These are phyloP conservation scores for Bos taurus DNA, from an alignment of 2,113 vertebrate genomes.

Conservation along the genomic window DNA sequence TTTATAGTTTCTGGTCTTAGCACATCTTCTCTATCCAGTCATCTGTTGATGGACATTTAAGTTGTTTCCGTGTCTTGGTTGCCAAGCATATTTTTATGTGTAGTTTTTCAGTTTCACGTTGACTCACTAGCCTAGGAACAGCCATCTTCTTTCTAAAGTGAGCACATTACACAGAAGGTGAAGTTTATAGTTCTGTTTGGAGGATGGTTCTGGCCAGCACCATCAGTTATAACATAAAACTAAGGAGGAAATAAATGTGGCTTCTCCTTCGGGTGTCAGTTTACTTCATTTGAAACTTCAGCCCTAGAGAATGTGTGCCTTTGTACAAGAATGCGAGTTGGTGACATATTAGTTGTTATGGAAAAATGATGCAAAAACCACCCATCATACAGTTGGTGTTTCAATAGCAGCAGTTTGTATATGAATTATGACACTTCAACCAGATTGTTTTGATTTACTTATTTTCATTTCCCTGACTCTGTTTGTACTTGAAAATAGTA, in stretches of 20 bases:
- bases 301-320: background rate
- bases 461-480: background rate
- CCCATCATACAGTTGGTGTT: background rate
- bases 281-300: background rate
- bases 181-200: background rate
- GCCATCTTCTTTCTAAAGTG: background rate
- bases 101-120: background rate
- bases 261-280: background rate
- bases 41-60: background rate
- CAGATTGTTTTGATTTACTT: conserved; percentile 28
- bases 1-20: background rate
- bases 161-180: background rate
- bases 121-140: background rate
- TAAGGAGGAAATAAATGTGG: background rate
- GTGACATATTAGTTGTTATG: background rate
- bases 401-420: background rate
- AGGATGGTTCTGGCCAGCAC: background rate
- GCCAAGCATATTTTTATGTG: background rate
- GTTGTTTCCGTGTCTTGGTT: background rate
- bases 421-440: background rate
- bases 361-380: background rate
- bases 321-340: background rate
- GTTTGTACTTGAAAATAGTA: conserved; percentile 24
- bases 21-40: background rate
- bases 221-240: background rate